These are phyloP conservation scores for Corythucha ciliata DNA, from an alignment of 2,888 invertebrate species.

Conservation along the genomic window DNA sequence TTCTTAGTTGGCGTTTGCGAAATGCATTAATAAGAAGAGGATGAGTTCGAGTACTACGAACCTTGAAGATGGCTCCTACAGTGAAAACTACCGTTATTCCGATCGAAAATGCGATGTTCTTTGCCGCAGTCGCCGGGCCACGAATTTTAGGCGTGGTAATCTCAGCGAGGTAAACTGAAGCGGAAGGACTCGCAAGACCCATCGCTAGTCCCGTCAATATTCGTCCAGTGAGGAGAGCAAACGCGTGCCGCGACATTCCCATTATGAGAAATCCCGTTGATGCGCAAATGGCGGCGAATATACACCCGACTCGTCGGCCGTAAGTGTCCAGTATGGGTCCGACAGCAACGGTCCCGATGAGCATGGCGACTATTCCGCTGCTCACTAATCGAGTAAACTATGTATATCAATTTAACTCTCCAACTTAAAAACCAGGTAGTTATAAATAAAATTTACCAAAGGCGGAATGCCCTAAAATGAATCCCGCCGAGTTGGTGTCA, in stretches of 20 bases:
- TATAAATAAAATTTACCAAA: too few relatives aligned
- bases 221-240: constrained; percentile 8
- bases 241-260: too few relatives aligned
- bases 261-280: too few relatives aligned
- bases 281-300: constrained; percentile 11
- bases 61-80: constrained; percentile 12
- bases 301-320: constrained; percentile 8
- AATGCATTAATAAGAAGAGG: too few relatives aligned
- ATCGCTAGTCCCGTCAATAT: constrained; percentile 11
- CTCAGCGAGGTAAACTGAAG: constrained; percentile 19
- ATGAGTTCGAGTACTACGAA: too few relatives aligned
- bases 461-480: too few relatives aligned
- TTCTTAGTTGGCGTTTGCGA: too few relatives aligned
- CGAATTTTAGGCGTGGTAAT: constrained; percentile 4
- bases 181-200: constrained; percentile 13
- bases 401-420: too few relatives aligned
- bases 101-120: constrained; percentile 12
- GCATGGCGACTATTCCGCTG: constrained; percentile 10
- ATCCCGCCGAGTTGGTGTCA: too few relatives aligned
- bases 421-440: too few relatives aligned
- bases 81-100: constrained; percentile 16
- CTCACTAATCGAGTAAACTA: too few relatives aligned
- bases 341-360: constrained; percentile 9
- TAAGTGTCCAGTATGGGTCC: constrained; percentile 16
- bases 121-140: not conserved